A percentile compares a stretch with the other conserved stretches of the same genome.
These are phyloP conservation scores for Enteromius paludinosus DNA, from an alignment of 2,797 vertebrate species.

Conservation along the genomic window DNA sequence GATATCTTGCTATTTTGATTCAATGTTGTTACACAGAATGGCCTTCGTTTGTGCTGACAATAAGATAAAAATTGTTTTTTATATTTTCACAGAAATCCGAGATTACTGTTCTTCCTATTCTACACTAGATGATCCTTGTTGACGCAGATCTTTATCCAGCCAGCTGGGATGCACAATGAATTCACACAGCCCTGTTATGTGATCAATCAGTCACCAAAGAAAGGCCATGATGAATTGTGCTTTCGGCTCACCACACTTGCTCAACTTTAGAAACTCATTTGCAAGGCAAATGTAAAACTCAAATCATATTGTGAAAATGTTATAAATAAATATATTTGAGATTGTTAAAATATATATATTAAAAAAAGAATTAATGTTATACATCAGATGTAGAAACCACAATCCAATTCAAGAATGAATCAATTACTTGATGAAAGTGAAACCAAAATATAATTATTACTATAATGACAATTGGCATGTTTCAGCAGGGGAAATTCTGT, in stretches of 20 bases:
- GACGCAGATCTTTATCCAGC: not conserved
- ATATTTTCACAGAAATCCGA: slow-evolving; percentile 69
- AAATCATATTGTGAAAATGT: not conserved
- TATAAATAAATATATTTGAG: not conserved
- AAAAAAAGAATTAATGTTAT: not conserved
- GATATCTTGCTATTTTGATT: not conserved
- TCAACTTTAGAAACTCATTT: not conserved
- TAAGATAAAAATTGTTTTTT: rapidly evolving
- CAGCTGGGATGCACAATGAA: not conserved
- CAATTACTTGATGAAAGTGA: not conserved
- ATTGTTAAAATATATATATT: not conserved
- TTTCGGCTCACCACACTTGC: not conserved
- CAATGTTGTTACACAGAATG: not conserved
- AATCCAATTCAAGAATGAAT: not conserved
- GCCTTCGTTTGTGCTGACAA: not conserved
- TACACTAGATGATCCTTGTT: not conserved
- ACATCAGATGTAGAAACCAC: not conserved
- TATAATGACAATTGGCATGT: not conserved
- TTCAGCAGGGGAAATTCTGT: not conserved
- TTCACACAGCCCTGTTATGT: not conserved
- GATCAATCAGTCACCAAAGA: not conserved
- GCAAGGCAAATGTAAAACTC: not conserved
- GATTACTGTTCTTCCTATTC: slow-evolving; percentile 72
- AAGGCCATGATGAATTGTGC: not conserved
- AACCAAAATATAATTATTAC: not conserved